These are phyloP conservation scores for Bembecia ichneumoniformis DNA, from an alignment of 2,888 invertebrate genomes.

Conservation along the genomic window DNA sequence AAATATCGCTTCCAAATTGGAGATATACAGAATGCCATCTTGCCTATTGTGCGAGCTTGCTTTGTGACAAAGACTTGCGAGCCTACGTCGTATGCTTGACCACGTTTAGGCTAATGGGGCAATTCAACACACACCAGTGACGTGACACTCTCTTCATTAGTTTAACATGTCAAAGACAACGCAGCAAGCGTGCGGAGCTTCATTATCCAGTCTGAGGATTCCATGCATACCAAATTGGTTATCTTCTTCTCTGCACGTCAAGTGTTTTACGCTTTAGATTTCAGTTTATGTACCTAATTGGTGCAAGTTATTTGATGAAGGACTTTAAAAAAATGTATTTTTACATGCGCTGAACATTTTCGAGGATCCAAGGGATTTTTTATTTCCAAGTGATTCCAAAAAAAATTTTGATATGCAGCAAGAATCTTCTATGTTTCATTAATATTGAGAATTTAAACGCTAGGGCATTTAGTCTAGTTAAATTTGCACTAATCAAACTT, in stretches of 20 bases:
- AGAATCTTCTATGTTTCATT: no score
- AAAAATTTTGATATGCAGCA: no score
- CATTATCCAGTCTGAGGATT: background rate
- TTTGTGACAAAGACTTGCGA: background rate
- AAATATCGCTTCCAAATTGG: background rate
- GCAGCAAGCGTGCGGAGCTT: conserved; percentile 1
- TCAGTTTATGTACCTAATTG: conserved; percentile 3
- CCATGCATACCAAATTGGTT: background rate
- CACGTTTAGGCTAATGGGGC: conserved; percentile 1
- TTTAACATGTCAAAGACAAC: conserved; percentile 13
- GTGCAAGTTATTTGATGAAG: no score
- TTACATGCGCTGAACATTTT: no score
- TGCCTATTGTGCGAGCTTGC: background rate
- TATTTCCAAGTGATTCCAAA: no score
- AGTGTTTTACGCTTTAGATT: conserved; percentile 7
- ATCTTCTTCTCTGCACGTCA: background rate
- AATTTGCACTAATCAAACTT: no score
- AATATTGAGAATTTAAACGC: no score
- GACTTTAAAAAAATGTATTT: no score
- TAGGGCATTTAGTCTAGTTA: no score
- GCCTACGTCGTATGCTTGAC: background rate
- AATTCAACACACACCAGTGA: background rate
- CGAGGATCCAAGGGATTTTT: no score
- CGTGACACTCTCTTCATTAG: conserved; percentile 4
- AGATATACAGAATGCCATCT: background rate